Evolutionary conservation across 2,797 vertebrate species (phyloP).

Genomic region (Amazonetta brasiliensis): DNA sequence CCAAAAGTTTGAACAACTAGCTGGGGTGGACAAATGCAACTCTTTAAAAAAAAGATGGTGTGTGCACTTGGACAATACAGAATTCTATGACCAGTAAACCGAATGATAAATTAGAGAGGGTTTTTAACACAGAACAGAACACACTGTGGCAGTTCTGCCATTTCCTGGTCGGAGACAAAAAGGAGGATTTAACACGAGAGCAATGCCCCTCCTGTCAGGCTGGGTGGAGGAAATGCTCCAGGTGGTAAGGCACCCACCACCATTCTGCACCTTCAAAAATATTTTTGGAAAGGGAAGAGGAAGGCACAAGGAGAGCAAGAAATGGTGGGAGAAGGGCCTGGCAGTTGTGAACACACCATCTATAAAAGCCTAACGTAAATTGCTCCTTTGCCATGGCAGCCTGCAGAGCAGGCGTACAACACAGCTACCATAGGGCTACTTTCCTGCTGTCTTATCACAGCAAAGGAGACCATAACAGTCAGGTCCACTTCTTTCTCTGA

Average conservation of each 20-base stretch:
- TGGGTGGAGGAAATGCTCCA: neutral
- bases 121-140: neutral
- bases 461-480: neutral
- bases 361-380: neutral
- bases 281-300: neutral
- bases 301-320: neutral
- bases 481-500: neutral
- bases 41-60: neutral
- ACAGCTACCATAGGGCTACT: fast-evolving
- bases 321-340: neutral
- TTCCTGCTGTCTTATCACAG: neutral
- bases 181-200: fast-evolving
- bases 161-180: neutral
- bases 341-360: neutral
- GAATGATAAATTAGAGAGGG: neutral
- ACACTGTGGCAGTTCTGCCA: neutral
- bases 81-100: neutral
- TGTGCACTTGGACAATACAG: neutral
- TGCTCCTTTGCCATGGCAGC: neutral
- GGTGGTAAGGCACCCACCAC: neutral
- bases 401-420: fast-evolving
- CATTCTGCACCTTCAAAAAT: neutral
- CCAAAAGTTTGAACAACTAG: neutral
- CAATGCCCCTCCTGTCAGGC: neutral
- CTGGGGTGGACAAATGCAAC: neutral